phyloP scores from a whole-genome alignment of 2,113 vertebrate genomes.

The Rana temporaria region DNA sequence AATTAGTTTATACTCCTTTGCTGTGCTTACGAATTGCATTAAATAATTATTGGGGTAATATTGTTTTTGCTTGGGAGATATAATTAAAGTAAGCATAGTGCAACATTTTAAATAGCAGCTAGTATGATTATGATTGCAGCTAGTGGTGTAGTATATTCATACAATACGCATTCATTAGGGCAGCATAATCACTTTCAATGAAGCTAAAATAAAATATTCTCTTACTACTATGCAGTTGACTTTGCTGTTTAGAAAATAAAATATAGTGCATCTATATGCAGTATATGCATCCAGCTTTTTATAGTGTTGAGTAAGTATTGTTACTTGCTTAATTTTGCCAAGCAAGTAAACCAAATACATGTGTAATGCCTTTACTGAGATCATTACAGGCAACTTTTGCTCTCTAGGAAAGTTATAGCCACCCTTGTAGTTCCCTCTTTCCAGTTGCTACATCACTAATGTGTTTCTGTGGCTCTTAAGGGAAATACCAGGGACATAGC shows the following conservation, averaged over 20 bases:
- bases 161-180: background rate
- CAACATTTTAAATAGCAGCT: conserved; percentile 6
- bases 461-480: too few relatives aligned
- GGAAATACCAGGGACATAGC: too few relatives aligned
- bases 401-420: too few relatives aligned
- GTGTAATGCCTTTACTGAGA: too few relatives aligned
- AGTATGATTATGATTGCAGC: conserved; percentile 16
- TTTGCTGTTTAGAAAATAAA: background rate
- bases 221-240: background rate
- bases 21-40: background rate
- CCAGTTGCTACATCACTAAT: too few relatives aligned
- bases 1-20: background rate
- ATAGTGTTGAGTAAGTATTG: too few relatives aligned
- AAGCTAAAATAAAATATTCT: background rate
- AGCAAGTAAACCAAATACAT: too few relatives aligned
- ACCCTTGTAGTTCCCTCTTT: too few relatives aligned
- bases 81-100: conserved; percentile 21
- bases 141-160: conserved; percentile 18
- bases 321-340: too few relatives aligned
- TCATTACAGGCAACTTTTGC: too few relatives aligned
- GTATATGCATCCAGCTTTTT: too few relatives aligned
- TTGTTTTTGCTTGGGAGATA: conserved; percentile 7
- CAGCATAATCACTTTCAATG: conserved; percentile 6
- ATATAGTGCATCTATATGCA: too few relatives aligned
- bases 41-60: conserved; percentile 15